phyloP scores from a whole-genome alignment of 1,140 invertebrate species.

The Cheumatopsyche charites region DNA sequence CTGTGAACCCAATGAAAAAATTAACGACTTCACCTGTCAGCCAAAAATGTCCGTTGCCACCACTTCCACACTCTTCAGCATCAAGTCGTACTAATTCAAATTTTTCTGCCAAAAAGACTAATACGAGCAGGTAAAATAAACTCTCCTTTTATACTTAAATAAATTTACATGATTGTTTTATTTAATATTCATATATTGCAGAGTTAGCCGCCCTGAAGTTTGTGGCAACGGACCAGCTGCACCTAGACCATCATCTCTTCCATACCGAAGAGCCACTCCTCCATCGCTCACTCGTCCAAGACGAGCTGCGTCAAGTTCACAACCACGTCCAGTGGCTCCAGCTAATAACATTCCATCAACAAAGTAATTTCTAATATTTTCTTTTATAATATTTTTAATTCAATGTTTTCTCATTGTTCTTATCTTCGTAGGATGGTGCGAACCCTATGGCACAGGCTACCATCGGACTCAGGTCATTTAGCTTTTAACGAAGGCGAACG shows the following conservation, averaged over 20 bases:
- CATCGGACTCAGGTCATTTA: constrained; percentile 78
- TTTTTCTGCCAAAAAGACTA: constrained; percentile 35
- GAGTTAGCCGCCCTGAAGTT: constrained; percentile 67
- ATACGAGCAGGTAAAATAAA: constrained; percentile 37
- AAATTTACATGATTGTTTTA: too few relatives aligned
- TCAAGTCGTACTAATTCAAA: neutral
- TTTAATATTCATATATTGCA: constrained; percentile 43
- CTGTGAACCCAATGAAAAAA: constrained; percentile 42
- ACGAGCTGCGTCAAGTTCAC: constrained; percentile 68
- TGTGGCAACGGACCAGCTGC: constrained; percentile 53
- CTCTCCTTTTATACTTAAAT: neutral
- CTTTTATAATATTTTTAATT: neutral
- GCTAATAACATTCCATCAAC: constrained; percentile 44
- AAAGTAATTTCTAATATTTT: constrained; percentile 19
- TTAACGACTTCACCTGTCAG: constrained; percentile 39
- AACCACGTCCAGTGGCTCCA: constrained; percentile 58
- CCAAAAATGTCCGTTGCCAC: constrained; percentile 39
- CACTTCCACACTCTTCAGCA: constrained; percentile 38
- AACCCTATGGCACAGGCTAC: constrained; percentile 73
- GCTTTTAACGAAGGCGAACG: constrained; percentile 79
- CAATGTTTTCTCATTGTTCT: neutral
- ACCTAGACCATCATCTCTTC: constrained; percentile 67
- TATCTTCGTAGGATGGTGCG: constrained; percentile 69
- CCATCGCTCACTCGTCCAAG: constrained; percentile 63
- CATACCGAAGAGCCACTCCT: constrained; percentile 64